Evolutionary conservation across 2,113 vertebrate species (phyloP).

Genomic region (Dromas ardeola): DNA sequence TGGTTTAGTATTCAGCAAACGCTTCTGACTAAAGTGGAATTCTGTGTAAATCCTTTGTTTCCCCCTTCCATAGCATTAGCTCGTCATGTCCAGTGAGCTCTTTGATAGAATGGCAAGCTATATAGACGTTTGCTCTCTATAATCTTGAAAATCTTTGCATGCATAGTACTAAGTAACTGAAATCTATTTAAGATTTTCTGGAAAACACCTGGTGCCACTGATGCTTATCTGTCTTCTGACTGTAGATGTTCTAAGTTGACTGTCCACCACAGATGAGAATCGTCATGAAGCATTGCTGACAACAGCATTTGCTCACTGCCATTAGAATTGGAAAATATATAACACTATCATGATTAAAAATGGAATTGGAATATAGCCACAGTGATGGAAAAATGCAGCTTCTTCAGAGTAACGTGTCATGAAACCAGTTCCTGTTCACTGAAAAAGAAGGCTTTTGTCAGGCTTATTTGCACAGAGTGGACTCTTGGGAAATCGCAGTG

Average conservation of each 20-base stretch:
- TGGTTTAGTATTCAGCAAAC: not conserved
- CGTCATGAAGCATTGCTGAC: not conserved
- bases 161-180: not conserved
- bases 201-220: not conserved
- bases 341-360: not conserved
- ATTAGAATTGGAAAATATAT: not conserved
- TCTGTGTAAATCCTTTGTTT: not conserved
- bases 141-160: not conserved
- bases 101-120: not conserved
- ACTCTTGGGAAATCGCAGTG: not conserved
- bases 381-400: not conserved
- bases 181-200: not conserved
- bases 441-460: not conserved
- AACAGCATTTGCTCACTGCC: not conserved
- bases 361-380: not conserved
- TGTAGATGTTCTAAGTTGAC: not conserved
- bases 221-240: not conserved
- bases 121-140: not conserved
- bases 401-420: fast-evolving
- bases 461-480: not conserved
- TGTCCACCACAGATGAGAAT: not conserved
- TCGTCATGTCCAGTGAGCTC: not conserved
- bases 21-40: not conserved
- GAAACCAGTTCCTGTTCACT: too few species aligned
- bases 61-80: not conserved